phyloP scores from a whole-genome alignment of 1,140 invertebrate species.

The Probaryconus sp. region DNA sequence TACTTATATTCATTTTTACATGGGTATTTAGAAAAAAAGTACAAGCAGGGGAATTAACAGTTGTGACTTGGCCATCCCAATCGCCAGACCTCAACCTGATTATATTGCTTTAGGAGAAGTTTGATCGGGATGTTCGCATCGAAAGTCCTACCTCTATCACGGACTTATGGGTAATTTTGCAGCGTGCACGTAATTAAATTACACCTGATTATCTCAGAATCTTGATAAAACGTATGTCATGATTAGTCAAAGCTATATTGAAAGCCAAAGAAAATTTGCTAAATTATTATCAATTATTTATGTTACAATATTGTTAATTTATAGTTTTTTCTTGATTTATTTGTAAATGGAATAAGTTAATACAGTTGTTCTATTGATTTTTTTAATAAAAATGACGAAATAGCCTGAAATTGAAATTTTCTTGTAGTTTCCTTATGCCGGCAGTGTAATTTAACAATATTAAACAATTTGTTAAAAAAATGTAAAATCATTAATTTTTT shows the following conservation, averaged over 20 bases:
- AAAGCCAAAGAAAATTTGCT: constrained; percentile 42
- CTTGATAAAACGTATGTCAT: constrained; percentile 53
- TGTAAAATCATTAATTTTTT: too few species aligned
- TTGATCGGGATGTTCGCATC: constrained; percentile 46
- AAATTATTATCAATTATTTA: constrained; percentile 20
- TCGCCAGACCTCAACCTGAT: constrained; percentile 68
- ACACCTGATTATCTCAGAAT: constrained; percentile 34
- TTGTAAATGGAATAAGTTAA: too few species aligned
- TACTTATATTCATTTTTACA: too few species aligned
- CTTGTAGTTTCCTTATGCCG: too few species aligned
- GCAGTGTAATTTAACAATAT: too few species aligned
- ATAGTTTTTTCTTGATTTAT: too few species aligned
- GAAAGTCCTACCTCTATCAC: constrained; percentile 12
- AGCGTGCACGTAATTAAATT: constrained; percentile 41
- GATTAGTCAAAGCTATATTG: constrained; percentile 45
- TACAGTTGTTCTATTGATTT: too few species aligned
- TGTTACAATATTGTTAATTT: too few species aligned
- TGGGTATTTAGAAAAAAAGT: too few species aligned
- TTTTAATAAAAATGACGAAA: too few species aligned
- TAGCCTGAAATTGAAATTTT: too few species aligned
- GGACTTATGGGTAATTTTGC: constrained; percentile 28
- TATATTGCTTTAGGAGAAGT: constrained; percentile 62
- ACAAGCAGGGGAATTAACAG: constrained; percentile 23
- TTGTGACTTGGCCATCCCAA: constrained; percentile 63
- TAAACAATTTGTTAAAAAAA: too few species aligned